phyloP scores from a whole-genome alignment of 1,140 invertebrate genomes.

The Drosophila pruinosa region DNA sequence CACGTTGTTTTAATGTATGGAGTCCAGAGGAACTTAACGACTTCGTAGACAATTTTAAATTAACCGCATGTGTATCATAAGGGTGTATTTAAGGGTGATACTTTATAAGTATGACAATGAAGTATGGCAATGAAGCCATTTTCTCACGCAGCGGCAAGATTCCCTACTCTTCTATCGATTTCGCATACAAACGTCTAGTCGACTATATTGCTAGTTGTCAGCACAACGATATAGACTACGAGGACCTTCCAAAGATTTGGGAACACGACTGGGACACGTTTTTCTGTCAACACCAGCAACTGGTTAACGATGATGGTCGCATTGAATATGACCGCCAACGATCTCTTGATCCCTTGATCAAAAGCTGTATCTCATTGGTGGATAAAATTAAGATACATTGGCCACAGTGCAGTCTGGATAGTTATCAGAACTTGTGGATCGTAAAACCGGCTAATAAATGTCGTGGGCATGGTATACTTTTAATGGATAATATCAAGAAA shows the following conservation, averaged over 20 bases:
- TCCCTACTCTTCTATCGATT: constrained; percentile 89
- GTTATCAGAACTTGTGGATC: constrained; percentile 95
- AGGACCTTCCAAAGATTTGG: constrained; percentile 87
- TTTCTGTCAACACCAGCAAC: constrained; percentile 88
- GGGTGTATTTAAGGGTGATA: constrained; percentile 90
- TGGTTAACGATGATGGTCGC: constrained; percentile 86
- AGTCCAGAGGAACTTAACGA: constrained; percentile 93
- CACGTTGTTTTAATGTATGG: constrained; percentile 93
- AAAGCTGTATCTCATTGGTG: constrained; percentile 82
- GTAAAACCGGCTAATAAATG: constrained; percentile 97
- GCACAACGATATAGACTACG: constrained; percentile 93
- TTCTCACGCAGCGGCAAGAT: constrained; percentile 86
- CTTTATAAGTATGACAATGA: constrained; percentile 85
- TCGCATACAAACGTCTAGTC: constrained; percentile 89
- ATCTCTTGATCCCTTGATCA: constrained; percentile 70
- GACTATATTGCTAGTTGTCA: constrained; percentile 89
- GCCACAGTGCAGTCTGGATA: constrained; percentile 93
- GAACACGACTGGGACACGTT: constrained; percentile 94
- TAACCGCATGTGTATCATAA: constrained; percentile 95
- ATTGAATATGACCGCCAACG: constrained; percentile 76
- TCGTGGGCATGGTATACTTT: constrained; percentile 93
- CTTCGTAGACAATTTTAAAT: constrained; percentile 94
- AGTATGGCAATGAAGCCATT: constrained; percentile 84
- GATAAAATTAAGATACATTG: constrained; percentile 85
- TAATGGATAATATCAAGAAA: constrained; percentile 93